Conservation (phyloP, 2,797 vertebrate species). For the Harpagifer antarcticus region DNA sequence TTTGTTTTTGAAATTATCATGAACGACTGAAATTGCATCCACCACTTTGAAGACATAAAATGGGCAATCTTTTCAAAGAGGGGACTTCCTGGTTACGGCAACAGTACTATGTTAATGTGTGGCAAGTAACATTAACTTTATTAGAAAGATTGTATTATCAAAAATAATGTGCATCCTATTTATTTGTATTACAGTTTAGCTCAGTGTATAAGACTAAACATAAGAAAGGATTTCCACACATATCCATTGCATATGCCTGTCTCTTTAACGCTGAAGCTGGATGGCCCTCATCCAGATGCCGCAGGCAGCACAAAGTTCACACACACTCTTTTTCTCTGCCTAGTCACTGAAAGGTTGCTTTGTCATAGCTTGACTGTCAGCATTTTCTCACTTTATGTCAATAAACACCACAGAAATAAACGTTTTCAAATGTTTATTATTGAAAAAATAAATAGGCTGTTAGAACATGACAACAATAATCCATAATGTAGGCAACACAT, state of each 20-base stretch:
- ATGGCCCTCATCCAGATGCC: conserved; percentile 69
- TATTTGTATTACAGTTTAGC: background rate
- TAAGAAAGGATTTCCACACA: background rate
- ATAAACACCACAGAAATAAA: background rate
- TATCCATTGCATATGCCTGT: conserved; percentile 26
- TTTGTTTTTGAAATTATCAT: background rate
- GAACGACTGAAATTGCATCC: background rate
- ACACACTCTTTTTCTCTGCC: background rate
- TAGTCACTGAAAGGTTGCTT: background rate
- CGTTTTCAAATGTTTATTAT: conserved; percentile 4
- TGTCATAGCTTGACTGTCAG: background rate
- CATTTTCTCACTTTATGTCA: conserved; percentile 1
- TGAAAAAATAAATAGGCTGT: background rate
- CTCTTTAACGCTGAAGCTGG: conserved; percentile 72
- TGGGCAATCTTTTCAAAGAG: background rate
- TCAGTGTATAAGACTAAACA: background rate
- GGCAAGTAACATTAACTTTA: background rate
- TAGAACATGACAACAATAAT: conserved; percentile 4
- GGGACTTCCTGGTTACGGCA: conserved; percentile 7
- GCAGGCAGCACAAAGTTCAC: background rate
- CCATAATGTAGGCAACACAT: background rate
- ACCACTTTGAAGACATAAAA: background rate
- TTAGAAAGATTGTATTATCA: background rate
- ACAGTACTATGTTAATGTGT: background rate
- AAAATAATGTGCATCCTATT: background rate